Base-by-base conservation (phyloP, 37 sponge, comb jelly and placozoan species). In the Geodia barretti region DNA sequence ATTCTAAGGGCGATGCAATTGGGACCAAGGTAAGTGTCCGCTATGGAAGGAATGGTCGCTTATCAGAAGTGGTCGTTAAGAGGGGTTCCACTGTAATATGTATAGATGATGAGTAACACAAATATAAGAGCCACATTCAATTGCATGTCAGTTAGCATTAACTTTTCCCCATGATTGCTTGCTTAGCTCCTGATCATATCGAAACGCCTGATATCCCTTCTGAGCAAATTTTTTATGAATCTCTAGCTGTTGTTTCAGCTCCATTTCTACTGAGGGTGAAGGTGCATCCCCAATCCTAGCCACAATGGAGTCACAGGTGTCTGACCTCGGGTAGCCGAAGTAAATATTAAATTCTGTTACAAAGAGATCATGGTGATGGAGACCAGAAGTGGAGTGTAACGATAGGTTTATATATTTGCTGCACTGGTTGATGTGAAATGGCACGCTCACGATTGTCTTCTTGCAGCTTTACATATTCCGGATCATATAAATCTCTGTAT, bases 311-410 rank as follows among this genome's bases (percentile, higher is more conserved):
- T 41, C 60, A 68, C 84, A 84, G 20, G 64, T 84, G 28, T 84
- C 84, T 47, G 70, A 60, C 0, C 71, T 32, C 11, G 87, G 87
- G 41, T 74, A 86, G 0, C 86, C 86, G 61, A 86, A 86, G 40
- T 86, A 76, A 20, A 86, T 86, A 30, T 79, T 79, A 64, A 80
- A 86, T 64, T 86, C 87, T 36, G 5, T 74, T 25, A 67, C 75
- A 73, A 86, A 86, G 19, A 86, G 65, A 39, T 86, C 81, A 66
- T 73, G 87, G 39, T 86, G 80, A 35, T n/a, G n/a, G n/a, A n/a
- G n/a, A n/a, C n/a, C n/a, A n/a, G n/a, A 86, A 34, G 59, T 86
- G 87, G 26, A 80, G 81, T 25, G 87, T 74, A 67, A 86, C 87
- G 20, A 86, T 26, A 60, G 87, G 87, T 64, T 86, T 86, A 47